Evolutionary conservation across 2,113 vertebrate genomes (phyloP).

Genomic region (Conger conger): DNA sequence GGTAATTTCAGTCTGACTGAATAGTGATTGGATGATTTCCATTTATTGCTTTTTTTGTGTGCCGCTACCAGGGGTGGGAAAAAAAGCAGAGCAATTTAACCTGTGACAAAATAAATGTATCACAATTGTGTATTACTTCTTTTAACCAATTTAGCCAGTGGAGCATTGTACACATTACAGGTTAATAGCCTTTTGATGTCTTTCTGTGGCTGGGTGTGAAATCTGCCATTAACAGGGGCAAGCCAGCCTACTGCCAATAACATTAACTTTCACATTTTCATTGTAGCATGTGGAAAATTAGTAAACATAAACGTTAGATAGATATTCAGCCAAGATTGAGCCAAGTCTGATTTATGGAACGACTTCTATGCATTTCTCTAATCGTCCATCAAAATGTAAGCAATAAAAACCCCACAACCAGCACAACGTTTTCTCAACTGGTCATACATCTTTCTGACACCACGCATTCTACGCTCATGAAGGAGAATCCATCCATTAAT

Average conservation of each 20-base stretch:
- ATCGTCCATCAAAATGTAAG: slow-evolving; percentile 46
- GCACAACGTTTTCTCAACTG: slow-evolving; percentile 40
- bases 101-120: not conserved
- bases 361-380: slow-evolving; percentile 33
- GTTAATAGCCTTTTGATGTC: slow-evolving; percentile 26
- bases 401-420: slow-evolving; percentile 47
- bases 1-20: not conserved
- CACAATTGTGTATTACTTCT: not conserved
- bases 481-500: slow-evolving; percentile 44
- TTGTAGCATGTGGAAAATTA: slow-evolving; percentile 46
- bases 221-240: not conserved
- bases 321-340: slow-evolving; percentile 30
- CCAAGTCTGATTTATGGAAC: slow-evolving; percentile 37
- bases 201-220: slow-evolving; percentile 38
- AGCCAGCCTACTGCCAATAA: slow-evolving; percentile 21
- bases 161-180: not conserved
- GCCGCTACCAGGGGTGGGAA: not conserved
- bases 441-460: slow-evolving; percentile 46
- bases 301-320: slow-evolving; percentile 39
- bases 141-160: not conserved
- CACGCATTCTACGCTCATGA: slow-evolving; percentile 39
- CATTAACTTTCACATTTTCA: slow-evolving; percentile 42
- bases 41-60: too few species aligned
- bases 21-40: not conserved
- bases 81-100: not conserved